These are phyloP conservation scores for Etheostoma spectabile DNA, from an alignment of 2,113 vertebrate species.

Conservation along the genomic window DNA sequence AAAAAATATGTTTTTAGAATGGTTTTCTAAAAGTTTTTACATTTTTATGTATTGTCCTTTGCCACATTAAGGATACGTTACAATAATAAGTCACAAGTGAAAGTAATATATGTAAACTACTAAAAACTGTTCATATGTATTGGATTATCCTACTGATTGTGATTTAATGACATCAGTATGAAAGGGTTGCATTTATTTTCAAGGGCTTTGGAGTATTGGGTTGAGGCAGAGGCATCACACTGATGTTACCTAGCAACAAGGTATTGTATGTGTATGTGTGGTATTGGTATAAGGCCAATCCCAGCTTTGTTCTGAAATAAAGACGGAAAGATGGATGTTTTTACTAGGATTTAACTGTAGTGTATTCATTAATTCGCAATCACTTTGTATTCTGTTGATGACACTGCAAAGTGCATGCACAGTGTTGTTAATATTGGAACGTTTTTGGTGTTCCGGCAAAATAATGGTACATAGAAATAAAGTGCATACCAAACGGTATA, in stretches of 20 bases:
- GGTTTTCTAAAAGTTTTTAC: background rate
- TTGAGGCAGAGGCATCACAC: slow-evolving; percentile 56
- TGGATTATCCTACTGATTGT: background rate
- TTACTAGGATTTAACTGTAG: background rate
- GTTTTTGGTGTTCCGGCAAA: background rate
- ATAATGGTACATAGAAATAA: background rate
- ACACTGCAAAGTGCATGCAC: background rate
- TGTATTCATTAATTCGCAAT: background rate
- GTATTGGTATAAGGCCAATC: slow-evolving; percentile 37
- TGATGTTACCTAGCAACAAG: slow-evolving; percentile 85
- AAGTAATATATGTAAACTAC: background rate
- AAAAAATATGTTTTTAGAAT: background rate
- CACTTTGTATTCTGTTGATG: background rate
- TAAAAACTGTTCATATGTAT: background rate
- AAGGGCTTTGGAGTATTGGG: slow-evolving; percentile 37
- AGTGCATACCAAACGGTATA: background rate
- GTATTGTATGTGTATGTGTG: slow-evolving; percentile 58
- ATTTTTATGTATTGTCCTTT: background rate
- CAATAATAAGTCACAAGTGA: background rate
- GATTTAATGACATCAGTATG: slow-evolving; percentile 29
- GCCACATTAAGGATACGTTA: background rate
- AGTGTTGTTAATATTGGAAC: background rate
- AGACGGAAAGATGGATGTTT: slow-evolving; percentile 38
- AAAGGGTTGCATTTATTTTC: slow-evolving; percentile 45
- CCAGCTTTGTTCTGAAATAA: slow-evolving; percentile 40